Percentiles rank a stretch among this genome's conserved stretches.
These are phyloP conservation scores for Gadus chalcogrammus DNA, from an alignment of 2,113 vertebrate genomes.

Conservation along the genomic window DNA sequence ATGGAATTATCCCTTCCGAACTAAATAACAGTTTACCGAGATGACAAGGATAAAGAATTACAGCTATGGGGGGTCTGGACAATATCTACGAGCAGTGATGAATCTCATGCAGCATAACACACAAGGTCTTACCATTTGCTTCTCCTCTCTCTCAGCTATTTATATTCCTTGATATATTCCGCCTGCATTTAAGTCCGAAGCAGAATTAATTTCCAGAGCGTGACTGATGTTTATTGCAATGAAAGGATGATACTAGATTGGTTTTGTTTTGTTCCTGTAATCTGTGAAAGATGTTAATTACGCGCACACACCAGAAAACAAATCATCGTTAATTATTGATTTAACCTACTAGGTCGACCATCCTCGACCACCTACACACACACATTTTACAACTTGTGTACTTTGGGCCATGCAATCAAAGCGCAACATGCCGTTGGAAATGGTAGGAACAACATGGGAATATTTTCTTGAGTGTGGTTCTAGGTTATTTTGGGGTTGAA, in stretches of 20 bases:
- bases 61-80: constrained; percentile 62
- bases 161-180: constrained; percentile 50
- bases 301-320: not conserved
- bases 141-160: constrained; percentile 36
- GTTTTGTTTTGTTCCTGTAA: constrained; percentile 22
- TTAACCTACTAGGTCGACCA: too few relatives aligned
- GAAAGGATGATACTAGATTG: constrained; percentile 14
- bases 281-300: constrained; percentile 11
- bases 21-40: constrained; percentile 71
- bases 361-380: too few relatives aligned
- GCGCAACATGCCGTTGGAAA: too few relatives aligned
- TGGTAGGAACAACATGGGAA: too few relatives aligned
- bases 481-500: constrained; percentile 26
- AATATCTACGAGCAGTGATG: constrained; percentile 64
- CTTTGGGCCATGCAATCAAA: too few relatives aligned
- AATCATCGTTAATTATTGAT: too few relatives aligned
- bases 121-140: constrained; percentile 46
- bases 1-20: constrained; percentile 60
- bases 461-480: too few relatives aligned
- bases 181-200: constrained; percentile 41
- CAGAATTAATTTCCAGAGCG: constrained; percentile 40
- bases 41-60: constrained; percentile 70
- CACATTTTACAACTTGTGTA: too few relatives aligned
- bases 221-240: constrained; percentile 31
- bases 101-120: constrained; percentile 57